These are phyloP conservation scores for Jaculus jaculus DNA, from an alignment of 2,113 vertebrate genomes.

Conservation along the genomic window DNA sequence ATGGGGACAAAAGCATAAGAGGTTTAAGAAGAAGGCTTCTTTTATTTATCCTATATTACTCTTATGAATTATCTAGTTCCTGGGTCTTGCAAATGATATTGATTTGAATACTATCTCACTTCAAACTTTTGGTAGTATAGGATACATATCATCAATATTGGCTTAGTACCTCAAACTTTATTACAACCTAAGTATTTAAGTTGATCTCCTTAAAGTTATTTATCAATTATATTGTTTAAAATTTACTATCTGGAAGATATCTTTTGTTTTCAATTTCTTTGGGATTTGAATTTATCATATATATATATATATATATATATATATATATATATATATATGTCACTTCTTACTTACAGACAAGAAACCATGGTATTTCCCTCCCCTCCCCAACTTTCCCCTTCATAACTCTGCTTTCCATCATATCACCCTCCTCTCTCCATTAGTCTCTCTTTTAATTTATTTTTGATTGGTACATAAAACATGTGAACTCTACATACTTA, in stretches of 20 bases:
- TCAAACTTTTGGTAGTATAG: not conserved
- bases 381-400: too few species aligned
- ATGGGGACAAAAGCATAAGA: slow-evolving; percentile 2
- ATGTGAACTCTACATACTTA: not conserved
- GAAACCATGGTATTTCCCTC: too few species aligned
- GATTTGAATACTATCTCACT: not conserved
- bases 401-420: too few species aligned
- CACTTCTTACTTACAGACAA: too few species aligned
- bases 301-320: too few species aligned
- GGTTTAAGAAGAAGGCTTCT: not conserved
- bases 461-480: not conserved
- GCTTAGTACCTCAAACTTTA: not conserved
- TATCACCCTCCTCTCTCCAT: too few species aligned
- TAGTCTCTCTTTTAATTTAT: not conserved
- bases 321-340: too few species aligned
- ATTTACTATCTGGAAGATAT: not conserved
- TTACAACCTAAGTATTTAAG: not conserved
- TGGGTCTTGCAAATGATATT: not conserved
- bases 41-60: slow-evolving; percentile 4
- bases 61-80: not conserved
- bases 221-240: not conserved
- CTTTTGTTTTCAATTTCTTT: not conserved
- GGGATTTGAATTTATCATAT: not conserved
- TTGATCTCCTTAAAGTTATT: not conserved
- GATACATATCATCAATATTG: not conserved